Evolutionary conservation across 2,888 invertebrate genomes (phyloP).

Genomic region (Megaustenia siamemsis): DNA sequence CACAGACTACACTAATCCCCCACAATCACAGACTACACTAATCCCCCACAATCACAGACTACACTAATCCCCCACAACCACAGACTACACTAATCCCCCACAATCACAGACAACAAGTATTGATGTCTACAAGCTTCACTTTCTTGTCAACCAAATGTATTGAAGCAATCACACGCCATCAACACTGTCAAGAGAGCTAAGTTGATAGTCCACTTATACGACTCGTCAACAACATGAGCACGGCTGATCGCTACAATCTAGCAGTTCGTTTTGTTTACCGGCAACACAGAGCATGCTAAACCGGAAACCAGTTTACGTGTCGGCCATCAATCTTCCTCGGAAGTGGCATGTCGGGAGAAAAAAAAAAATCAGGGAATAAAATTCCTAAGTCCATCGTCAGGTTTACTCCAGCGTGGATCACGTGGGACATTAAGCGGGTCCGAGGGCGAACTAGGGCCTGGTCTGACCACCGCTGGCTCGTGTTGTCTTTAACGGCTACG

Average conservation of each 20-base stretch:
- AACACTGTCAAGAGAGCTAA: too few species aligned
- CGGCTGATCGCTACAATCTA: too few species aligned
- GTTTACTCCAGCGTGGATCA: neutral
- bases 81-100: too few species aligned
- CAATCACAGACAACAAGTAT: too few species aligned
- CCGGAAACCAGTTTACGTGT: neutral
- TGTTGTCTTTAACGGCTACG: constrained; percentile 30
- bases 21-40: too few species aligned
- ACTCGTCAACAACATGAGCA: neutral
- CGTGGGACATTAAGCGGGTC: neutral
- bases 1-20: too few species aligned
- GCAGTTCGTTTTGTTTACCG: neutral
- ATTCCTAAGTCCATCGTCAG: neutral
- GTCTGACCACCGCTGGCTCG: neutral
- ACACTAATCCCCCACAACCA: too few species aligned
- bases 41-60: too few species aligned
- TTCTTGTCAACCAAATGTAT: neutral
- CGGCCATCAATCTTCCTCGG: neutral
- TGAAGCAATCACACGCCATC: neutral
- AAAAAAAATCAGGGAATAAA: constrained; percentile 10
- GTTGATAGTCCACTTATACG: neutral
- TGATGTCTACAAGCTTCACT: neutral
- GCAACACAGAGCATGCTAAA: neutral
- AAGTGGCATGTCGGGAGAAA: constrained; percentile 22
- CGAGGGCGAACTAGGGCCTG: neutral